Base-by-base conservation (phyloP, 1,140 invertebrate genomes). In the Pararge aegeria region DNA sequence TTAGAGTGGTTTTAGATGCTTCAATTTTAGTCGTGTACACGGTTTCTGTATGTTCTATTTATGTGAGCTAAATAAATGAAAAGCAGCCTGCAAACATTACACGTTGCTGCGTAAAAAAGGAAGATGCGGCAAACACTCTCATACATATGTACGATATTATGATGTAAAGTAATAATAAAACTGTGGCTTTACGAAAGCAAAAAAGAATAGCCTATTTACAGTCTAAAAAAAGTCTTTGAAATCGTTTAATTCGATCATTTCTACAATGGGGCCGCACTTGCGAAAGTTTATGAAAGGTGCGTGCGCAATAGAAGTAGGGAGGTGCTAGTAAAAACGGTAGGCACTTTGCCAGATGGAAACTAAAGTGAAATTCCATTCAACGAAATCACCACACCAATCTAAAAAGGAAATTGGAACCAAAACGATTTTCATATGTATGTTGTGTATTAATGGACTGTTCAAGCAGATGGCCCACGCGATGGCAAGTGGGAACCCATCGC, bases 361-460 rank as follows among this genome's bases (percentile, higher is more conserved):
- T 29, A 24, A 29, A 50, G 48, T 50, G 48, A 50, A 50, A 50
- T 29, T 50, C 15, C 13, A 29, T 50, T 50, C 48, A 50, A 50
- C 48, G 16, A 0, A 34, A 34, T 34, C 30, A 34, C 30, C 30
- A n/a, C 12, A 34, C 30, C 30, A 34, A 34, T 34, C 30, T 34
- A 34, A 34, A 34, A 34, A 34, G 30, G 30, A 34, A 34, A 34
- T 34, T 34, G 30, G 12, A 34, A 34, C 30, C 9, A 34, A 12
- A 10, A 34, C 30, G 7, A n/a, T 34, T 34, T 34, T 34, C 30
- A 34, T 34, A 34, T 2, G n/a, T 34, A 34, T 27, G 27, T 27
- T 27, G 27, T 5, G 27, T 27, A 7, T 27, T 27, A 27, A 7
- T 27, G 1, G 1, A 27, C 10, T 27, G 4, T 9, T 27, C 27